Conservation (phyloP, 2,797 vertebrate species). For the Sparidentex hasta region DNA sequence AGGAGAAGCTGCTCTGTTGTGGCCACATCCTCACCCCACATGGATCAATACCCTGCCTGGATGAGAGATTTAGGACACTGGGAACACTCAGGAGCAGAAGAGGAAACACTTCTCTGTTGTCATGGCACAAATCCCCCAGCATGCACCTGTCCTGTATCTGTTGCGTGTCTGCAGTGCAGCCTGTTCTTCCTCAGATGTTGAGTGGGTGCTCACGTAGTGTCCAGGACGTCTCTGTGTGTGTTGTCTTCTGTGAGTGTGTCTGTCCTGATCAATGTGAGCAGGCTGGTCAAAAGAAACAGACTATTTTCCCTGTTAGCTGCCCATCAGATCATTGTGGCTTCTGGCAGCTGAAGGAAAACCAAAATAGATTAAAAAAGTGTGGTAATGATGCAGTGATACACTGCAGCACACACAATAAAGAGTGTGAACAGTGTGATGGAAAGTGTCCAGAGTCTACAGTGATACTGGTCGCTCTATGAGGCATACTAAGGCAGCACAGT, state of each 20-base stretch:
- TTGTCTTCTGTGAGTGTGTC: not conserved
- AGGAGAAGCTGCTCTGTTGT: conserved; percentile 34
- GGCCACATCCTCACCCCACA: conserved; percentile 45
- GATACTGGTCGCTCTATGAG: not conserved
- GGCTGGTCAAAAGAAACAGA: conserved; percentile 15
- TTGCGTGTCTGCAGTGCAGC: conserved; percentile 12
- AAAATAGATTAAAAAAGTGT: conserved; percentile 11
- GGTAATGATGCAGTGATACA: conserved; percentile 15
- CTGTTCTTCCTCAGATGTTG: conserved; percentile 13
- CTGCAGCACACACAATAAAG: conserved; percentile 29
- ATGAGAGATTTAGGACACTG: conserved; percentile 31
- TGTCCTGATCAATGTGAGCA: conserved; percentile 11
- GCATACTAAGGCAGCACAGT: conserved; percentile 5
- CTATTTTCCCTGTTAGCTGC: not conserved
- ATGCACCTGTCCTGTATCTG: conserved; percentile 36
- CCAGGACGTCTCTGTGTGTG: not conserved
- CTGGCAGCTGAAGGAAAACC: conserved; percentile 25
- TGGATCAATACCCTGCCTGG: conserved; percentile 57
- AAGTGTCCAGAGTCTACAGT: conserved; percentile 4
- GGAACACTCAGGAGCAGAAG: conserved; percentile 12
- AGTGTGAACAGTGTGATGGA: not conserved
- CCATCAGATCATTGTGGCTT: conserved; percentile 25
- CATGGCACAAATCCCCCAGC: conserved; percentile 21
- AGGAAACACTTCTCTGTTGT: conserved; percentile 31
- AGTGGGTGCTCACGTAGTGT: not conserved